Percentiles rank a stretch among this genome's conserved stretches.
phyloP scores from a whole-genome alignment of 2,113 vertebrate species.

The Pelvicachromis taeniatus region DNA sequence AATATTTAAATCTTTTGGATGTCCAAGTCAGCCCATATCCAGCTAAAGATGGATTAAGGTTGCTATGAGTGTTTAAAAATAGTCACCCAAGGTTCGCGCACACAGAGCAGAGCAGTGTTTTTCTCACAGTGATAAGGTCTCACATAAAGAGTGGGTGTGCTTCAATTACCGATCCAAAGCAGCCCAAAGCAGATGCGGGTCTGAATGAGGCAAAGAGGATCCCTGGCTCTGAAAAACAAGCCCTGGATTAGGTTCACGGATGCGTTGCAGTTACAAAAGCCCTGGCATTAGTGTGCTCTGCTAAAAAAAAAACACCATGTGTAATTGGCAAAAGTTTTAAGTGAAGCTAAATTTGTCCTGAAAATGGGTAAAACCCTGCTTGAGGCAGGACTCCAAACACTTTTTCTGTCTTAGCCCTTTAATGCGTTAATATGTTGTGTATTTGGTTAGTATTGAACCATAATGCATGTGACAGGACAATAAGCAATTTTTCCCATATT shows the following conservation, averaged over 20 bases:
- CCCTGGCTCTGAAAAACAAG: not conserved
- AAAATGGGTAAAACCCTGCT: not conserved
- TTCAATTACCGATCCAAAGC: constrained; percentile 52
- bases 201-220: constrained; percentile 24
- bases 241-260: constrained; percentile 23
- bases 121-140: constrained; percentile 53
- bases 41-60: constrained; percentile 66
- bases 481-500: not conserved
- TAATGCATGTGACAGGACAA: not conserved
- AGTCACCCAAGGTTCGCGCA: constrained; percentile 31
- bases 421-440: not conserved
- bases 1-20: constrained; percentile 58
- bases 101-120: constrained; percentile 37
- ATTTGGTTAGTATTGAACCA: not conserved
- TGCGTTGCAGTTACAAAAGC: constrained; percentile 7
- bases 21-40: constrained; percentile 31
- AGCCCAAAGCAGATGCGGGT: constrained; percentile 30
- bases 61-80: constrained; percentile 68
- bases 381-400: not conserved
- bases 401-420: not conserved
- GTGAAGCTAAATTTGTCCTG: constrained; percentile 8
- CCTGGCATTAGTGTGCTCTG: not conserved
- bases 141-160: constrained; percentile 63
- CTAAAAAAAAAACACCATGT: not conserved
- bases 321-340: constrained; percentile 30